These are phyloP conservation scores for Nymphicus hollandicus DNA, from an alignment of 2,113 vertebrate genomes.

Conservation along the genomic window DNA sequence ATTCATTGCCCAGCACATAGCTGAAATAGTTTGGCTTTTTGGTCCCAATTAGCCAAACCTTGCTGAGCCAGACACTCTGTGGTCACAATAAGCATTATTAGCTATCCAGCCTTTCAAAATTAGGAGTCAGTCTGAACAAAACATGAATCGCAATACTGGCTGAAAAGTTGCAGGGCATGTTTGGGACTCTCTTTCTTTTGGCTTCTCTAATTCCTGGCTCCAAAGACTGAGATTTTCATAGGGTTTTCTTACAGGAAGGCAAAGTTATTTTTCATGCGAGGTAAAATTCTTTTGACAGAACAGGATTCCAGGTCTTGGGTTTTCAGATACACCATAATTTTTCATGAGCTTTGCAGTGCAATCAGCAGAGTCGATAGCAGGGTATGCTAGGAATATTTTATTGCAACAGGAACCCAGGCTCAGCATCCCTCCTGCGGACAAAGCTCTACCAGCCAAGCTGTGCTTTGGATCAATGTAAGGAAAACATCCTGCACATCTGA, in stretches of 20 bases:
- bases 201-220: background rate
- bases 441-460: background rate
- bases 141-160: background rate
- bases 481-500: background rate
- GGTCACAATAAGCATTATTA: background rate
- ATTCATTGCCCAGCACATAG: background rate
- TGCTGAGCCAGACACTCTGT: background rate
- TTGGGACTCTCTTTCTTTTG: background rate
- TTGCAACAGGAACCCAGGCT: background rate
- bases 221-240: background rate
- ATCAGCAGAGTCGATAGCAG: background rate
- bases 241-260: background rate
- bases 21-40: slow-evolving; percentile 46
- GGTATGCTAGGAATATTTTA: background rate
- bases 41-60: background rate
- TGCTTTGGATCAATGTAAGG: background rate
- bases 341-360: background rate
- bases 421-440: background rate
- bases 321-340: background rate
- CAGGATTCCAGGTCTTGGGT: background rate
- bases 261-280: background rate
- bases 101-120: background rate
- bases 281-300: background rate
- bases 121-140: background rate
- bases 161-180: background rate